Base-by-base conservation (phyloP, 2,888 invertebrate genomes). In the Toxonevra muliebris region DNA sequence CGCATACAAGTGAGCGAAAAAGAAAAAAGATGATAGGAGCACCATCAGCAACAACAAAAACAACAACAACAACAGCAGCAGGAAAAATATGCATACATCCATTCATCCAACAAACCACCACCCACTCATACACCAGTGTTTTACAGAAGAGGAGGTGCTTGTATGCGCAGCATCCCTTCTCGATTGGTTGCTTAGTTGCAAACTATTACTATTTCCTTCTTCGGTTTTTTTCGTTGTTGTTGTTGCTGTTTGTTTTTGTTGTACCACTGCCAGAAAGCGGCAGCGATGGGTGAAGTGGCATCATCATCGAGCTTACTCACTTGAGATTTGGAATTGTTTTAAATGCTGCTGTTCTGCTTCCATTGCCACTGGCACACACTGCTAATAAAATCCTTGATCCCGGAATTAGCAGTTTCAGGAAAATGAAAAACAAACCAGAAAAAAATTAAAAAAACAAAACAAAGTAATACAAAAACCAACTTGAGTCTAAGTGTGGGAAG, bases 381-480 rank as follows among this genome's bases (percentile, higher is more conserved):
- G 61, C 12, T 50, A 41, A 45, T 9, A 77, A 79, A 77, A 78
- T 81, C 30, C 30, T 30, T 30, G 77, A 81, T 81, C 76, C 77
- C 73, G 75, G 79, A 81, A 81, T 80, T 80, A 81, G 80, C 79
- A 77, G 73, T 71, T 45, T 42, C 55, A 53, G 20, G 15, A 61
- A 64, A 65, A 75, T 72, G 70, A 69, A 74, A 74, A 70, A 17
- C 42, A 59, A 45, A 41, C 48, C 48, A 58, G 41, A 11, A 58
- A n/a, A 3, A 41, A 40, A 41, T 30, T 40, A 11, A 58, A 11
- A 2, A n/a, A n/a, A n/a, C n/a, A n/a, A n/a, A n/a, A n/a, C n/a
- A n/a, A 9, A 15, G 58, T 41, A 58, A 30, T 58, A 40, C 41
- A n/a, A 58, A 40, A 57, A 40, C n/a, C 10, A 20, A 20, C 30